Percentiles rank a stretch among this genome's conserved stretches.
These are phyloP conservation scores for Crotalus horridus DNA, from an alignment of 2,113 vertebrate genomes.

Conservation along the genomic window DNA sequence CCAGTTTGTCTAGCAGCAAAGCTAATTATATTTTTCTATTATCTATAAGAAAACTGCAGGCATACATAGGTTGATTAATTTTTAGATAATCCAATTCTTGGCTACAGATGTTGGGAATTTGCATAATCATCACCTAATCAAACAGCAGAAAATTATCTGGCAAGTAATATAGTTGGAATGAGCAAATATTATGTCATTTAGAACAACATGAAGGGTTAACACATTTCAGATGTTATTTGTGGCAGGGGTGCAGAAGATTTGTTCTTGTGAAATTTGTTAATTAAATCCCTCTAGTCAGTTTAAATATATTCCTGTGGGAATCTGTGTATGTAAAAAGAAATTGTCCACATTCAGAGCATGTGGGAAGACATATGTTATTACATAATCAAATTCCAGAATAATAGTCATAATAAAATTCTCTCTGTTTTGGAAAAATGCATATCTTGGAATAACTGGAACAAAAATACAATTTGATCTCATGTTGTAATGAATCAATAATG, in stretches of 20 bases:
- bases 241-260: neutral
- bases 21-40: neutral
- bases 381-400: constrained; percentile 6
- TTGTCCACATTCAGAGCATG: neutral
- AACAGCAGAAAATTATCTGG: neutral
- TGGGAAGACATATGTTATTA: neutral
- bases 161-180: neutral
- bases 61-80: constrained; percentile 1
- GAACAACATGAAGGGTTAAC: neutral
- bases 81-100: constrained; percentile 4
- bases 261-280: neutral
- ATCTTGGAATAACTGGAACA: neutral
- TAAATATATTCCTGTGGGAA: constrained; percentile 6
- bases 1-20: neutral
- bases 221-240: neutral
- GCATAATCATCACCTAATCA: neutral
- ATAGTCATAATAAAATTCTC: neutral
- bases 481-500: neutral
- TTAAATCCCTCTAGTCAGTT: neutral
- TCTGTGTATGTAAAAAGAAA: neutral
- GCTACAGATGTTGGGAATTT: neutral
- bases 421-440: neutral
- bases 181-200: neutral
- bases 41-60: neutral
- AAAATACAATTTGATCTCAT: neutral